Evolutionary conservation across 1,140 invertebrate species (phyloP).

Genomic region (Zaprionus inermis): DNA sequence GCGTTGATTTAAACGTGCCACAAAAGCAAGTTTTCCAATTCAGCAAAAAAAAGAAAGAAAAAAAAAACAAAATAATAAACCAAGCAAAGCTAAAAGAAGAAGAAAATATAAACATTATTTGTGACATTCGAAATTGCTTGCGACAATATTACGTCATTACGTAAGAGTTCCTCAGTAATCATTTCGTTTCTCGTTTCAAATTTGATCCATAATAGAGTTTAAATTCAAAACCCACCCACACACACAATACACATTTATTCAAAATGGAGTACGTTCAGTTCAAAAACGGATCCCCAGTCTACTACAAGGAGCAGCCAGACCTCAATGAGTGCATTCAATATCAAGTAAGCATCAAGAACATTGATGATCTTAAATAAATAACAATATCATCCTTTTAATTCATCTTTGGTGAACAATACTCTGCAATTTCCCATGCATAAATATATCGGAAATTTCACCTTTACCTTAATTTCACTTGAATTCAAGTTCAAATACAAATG

Average conservation of each 20-base stretch:
- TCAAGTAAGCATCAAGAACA: conserved; percentile 71
- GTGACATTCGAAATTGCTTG: conserved; percentile 19
- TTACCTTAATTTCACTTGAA: conserved; percentile 47
- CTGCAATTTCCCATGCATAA: not conserved
- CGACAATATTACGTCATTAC: conserved; percentile 42
- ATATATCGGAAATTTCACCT: conserved; percentile 7
- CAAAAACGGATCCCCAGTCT: conserved; percentile 83
- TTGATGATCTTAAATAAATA: not conserved
- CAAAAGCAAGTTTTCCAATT: conserved; percentile 69
- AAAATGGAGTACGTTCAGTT: conserved; percentile 84
- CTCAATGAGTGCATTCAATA: conserved; percentile 84
- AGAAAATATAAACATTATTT: conserved; percentile 34
- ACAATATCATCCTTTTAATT: not conserved
- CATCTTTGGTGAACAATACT: not conserved
- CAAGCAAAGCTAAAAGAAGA: conserved; percentile 34
- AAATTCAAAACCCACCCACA: conserved; percentile 65
- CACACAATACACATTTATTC: conserved; percentile 50
- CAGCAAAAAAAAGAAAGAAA: conserved; percentile 29
- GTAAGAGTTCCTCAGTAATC: conserved; percentile 64
- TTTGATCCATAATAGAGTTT: conserved; percentile 70
- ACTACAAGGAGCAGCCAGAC: conserved; percentile 84
- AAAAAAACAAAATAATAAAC: conserved; percentile 23
- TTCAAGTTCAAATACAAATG: conserved; percentile 75
- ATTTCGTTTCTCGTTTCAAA: conserved; percentile 55
- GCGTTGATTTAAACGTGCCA: conserved; percentile 76